Conservation (phyloP, 92 coral and sea anemone species). For the Pocillopora grandis region DNA sequence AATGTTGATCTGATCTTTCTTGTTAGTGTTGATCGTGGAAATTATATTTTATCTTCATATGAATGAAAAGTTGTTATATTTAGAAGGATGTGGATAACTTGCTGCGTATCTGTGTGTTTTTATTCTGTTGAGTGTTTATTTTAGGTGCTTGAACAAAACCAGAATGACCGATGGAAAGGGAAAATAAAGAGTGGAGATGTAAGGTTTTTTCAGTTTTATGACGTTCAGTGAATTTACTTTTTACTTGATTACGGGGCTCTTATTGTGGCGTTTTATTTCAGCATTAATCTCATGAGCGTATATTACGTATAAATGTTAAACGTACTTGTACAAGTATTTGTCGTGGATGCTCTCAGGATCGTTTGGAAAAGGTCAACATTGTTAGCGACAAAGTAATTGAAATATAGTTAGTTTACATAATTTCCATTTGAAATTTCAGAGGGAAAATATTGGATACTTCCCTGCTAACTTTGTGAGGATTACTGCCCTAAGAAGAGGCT, state of each 20-base stretch:
- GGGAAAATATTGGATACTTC: slow-evolving; percentile 84
- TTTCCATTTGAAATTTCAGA: slow-evolving; percentile 28
- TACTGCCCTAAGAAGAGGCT: slow-evolving; percentile 53
- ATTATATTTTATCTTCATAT: too few relatives aligned
- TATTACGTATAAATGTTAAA: background rate
- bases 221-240: background rate
- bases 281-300: background rate
- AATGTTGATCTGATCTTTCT: too few relatives aligned
- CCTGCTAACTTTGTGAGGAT: slow-evolving; percentile 80
- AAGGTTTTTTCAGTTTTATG: slow-evolving; percentile 1
- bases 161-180: slow-evolving; percentile 93
- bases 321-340: background rate
- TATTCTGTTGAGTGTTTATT: background rate
- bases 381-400: too few relatives aligned
- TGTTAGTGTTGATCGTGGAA: background rate
- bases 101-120: background rate
- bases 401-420: too few relatives aligned
- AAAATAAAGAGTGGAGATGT: slow-evolving; percentile 73
- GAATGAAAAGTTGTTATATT: background rate
- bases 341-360: too few relatives aligned
- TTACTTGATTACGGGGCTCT: background rate
- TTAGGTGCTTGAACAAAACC: slow-evolving; percentile 86
- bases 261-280: background rate
- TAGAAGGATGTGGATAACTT: background rate
- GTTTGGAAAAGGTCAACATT: too few relatives aligned